Percentiles rank a stretch among this genome's conserved stretches.
Conservation (phyloP, 2,888 invertebrate species). For the Drosophila merina region DNA sequence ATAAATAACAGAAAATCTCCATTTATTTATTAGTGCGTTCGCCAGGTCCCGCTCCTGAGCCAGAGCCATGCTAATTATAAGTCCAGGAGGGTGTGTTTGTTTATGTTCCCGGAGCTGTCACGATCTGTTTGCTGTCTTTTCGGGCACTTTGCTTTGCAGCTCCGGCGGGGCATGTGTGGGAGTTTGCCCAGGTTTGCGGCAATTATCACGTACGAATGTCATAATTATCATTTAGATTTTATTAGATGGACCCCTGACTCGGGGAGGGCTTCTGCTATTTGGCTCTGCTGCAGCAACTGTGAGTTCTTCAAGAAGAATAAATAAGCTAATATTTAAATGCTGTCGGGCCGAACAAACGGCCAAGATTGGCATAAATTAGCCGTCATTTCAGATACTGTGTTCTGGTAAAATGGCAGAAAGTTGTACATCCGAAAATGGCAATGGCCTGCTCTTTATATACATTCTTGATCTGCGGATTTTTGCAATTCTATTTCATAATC, state of each 20-base stretch:
- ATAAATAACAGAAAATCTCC: slow-evolving; percentile 74
- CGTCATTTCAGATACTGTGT: slow-evolving; percentile 1
- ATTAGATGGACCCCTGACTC: slow-evolving; percentile 61
- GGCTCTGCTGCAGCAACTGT: slow-evolving; percentile 53
- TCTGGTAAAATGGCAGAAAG: not conserved
- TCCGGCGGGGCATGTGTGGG: slow-evolving; percentile 44
- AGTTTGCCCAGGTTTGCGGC: slow-evolving; percentile 64
- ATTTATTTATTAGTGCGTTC: slow-evolving; percentile 68
- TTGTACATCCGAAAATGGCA: not conserved
- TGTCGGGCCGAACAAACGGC: not conserved
- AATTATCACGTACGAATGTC: slow-evolving; percentile 83
- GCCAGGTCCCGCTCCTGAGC: slow-evolving; percentile 30
- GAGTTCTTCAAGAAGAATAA: slow-evolving; percentile 28
- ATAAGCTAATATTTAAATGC: slow-evolving; percentile 49
- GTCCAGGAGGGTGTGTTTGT: slow-evolving; percentile 59
- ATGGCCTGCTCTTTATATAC: not conserved
- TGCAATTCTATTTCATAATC: not conserved
- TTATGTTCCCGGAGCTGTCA: slow-evolving; percentile 69
- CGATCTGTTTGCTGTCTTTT: slow-evolving; percentile 49
- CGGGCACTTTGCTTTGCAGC: slow-evolving; percentile 47
- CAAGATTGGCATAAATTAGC: slow-evolving; percentile 29
- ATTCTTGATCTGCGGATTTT: not conserved
- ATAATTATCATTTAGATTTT: slow-evolving; percentile 82
- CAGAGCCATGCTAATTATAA: slow-evolving; percentile 65
- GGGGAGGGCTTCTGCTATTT: slow-evolving; percentile 25